These are phyloP conservation scores for Rhinella marina DNA, from an alignment of 2,797 vertebrate species.

Conservation along the genomic window DNA sequence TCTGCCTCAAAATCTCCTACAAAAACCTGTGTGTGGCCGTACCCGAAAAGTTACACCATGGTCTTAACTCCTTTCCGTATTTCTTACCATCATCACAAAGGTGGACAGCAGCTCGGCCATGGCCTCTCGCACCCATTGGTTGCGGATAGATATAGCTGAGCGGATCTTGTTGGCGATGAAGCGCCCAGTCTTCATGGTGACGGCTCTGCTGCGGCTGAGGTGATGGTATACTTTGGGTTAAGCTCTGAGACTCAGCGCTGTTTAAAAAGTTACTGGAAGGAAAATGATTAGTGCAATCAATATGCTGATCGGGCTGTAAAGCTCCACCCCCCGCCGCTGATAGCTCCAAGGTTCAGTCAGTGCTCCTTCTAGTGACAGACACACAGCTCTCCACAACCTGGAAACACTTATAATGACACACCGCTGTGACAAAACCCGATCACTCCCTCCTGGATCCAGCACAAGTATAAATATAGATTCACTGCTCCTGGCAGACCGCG, in stretches of 20 bases:
- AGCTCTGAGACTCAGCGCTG: constrained; percentile 59
- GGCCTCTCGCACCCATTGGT: constrained; percentile 70
- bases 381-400: constrained; percentile 8
- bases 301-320: constrained; percentile 31
- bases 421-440: not conserved
- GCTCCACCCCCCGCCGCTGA: constrained; percentile 37
- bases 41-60: not conserved
- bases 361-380: not conserved
- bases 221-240: constrained; percentile 69
- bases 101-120: constrained; percentile 83
- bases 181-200: not conserved
- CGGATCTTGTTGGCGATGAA: constrained; percentile 64
- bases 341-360: constrained; percentile 57
- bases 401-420: constrained; percentile 31
- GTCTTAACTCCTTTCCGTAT: not conserved
- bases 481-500: not conserved
- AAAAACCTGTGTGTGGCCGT: no score
- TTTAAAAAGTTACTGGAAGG: constrained; percentile 56
- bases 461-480: constrained; percentile 41
- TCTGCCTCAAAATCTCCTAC: no score
- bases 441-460: constrained; percentile 28
- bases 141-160: constrained; percentile 67
- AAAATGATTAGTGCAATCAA: constrained; percentile 38
- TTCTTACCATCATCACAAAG: constrained; percentile 88
- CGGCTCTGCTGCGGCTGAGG: constrained; percentile 22